These are phyloP conservation scores for Euleptes europaea DNA, from an alignment of 2,113 vertebrate species.

Conservation along the genomic window DNA sequence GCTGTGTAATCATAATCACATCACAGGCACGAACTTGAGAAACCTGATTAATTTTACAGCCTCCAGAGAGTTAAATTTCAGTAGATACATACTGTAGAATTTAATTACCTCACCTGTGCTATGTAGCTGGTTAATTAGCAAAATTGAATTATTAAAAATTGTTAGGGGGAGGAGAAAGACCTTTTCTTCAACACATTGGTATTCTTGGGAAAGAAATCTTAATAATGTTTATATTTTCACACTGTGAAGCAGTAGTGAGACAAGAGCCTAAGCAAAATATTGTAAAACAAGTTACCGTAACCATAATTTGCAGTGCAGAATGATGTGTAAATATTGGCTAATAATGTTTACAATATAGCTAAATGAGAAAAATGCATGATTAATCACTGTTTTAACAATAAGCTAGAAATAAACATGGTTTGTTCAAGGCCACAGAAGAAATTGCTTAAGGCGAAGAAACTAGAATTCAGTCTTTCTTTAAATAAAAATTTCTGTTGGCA, in stretches of 20 bases:
- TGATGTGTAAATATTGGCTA: constrained; percentile 35
- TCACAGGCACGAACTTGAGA: constrained; percentile 50
- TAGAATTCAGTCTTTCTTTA: not conserved
- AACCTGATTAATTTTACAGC: constrained; percentile 60
- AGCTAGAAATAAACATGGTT: not conserved
- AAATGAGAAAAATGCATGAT: not conserved
- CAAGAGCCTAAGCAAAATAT: not conserved
- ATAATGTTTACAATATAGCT: not conserved
- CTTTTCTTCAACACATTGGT: not conserved
- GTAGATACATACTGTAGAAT: constrained; percentile 28
- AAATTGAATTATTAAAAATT: constrained; percentile 36
- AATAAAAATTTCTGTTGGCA: not conserved
- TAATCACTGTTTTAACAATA: constrained; percentile 7
- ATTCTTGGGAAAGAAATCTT: constrained; percentile 6
- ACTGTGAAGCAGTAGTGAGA: not conserved
- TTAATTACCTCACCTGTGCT: constrained; percentile 20
- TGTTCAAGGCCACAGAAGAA: not conserved
- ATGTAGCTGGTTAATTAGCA: constrained; percentile 33
- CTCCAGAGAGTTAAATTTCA: constrained; percentile 34
- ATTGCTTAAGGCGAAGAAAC: not conserved
- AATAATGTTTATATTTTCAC: not conserved
- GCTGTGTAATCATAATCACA: constrained; percentile 57
- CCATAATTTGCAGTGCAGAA: not conserved
- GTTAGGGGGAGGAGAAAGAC: constrained; percentile 12
- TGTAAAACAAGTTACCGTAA: constrained; percentile 24